phyloP scores from a whole-genome alignment of 2,888 invertebrate species.

The Caenorhabditis parvicauda region DNA sequence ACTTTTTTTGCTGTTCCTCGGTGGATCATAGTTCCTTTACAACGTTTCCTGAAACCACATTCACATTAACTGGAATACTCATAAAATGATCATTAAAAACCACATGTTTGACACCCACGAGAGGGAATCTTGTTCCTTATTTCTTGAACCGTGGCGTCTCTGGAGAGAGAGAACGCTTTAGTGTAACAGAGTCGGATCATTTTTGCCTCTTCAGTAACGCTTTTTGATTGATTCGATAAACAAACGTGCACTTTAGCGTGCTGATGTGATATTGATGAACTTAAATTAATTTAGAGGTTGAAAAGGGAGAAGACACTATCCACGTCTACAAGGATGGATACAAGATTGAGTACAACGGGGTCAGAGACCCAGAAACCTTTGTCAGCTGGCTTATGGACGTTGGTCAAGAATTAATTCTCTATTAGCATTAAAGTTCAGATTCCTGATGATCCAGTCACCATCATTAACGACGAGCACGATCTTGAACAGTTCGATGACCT shows the following conservation, averaged over 20 bases:
- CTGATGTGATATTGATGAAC: not conserved
- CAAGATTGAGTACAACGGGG: slow-evolving; percentile 62
- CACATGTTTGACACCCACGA: too few relatives aligned
- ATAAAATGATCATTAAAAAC: too few relatives aligned
- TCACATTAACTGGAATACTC: too few relatives aligned
- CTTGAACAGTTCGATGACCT: slow-evolving; percentile 61
- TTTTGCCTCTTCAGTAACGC: not conserved
- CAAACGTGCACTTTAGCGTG: not conserved
- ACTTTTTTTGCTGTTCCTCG: too few relatives aligned
- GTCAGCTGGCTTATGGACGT: slow-evolving; percentile 64
- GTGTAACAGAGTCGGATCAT: not conserved
- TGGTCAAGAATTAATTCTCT: not conserved
- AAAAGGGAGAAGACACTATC: slow-evolving; percentile 61
- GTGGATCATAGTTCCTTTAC: too few relatives aligned
- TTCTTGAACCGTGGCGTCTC: too few relatives aligned
- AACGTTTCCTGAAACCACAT: too few relatives aligned
- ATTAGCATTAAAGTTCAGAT: slow-evolving; percentile 42
- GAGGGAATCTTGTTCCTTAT: too few relatives aligned
- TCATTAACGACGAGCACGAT: slow-evolving; percentile 63
- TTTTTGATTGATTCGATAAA: not conserved
- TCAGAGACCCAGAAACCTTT: slow-evolving; percentile 62
- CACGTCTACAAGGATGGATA: slow-evolving; percentile 63
- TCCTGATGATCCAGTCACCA: slow-evolving; percentile 63
- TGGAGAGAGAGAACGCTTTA: not conserved
- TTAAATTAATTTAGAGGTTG: slow-evolving; percentile 49